phyloP scores from a whole-genome alignment of 2,797 vertebrate genomes.

The Gymnopithys bicolor region DNA sequence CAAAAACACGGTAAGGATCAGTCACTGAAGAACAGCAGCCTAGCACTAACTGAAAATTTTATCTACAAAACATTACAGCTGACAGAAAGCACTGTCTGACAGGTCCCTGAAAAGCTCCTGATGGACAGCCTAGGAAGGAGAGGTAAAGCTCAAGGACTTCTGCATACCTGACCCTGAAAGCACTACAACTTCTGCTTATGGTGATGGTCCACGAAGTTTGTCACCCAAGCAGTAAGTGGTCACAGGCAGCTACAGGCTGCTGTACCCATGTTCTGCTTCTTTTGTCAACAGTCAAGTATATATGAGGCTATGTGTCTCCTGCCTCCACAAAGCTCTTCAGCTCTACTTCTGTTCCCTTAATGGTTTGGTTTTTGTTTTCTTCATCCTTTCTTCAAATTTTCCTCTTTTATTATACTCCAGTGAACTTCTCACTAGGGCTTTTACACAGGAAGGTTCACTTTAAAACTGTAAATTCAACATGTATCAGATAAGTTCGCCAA shows the following conservation, averaged over 20 bases:
- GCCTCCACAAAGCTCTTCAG: not conserved
- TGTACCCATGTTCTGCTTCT: not conserved
- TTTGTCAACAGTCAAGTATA: not conserved
- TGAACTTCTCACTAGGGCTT: not conserved
- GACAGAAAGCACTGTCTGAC: not conserved
- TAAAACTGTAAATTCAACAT: not conserved
- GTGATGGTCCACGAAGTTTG: not conserved
- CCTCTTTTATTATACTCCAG: not conserved
- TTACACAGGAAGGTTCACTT: not conserved
- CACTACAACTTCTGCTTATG: not conserved
- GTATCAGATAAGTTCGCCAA: not conserved
- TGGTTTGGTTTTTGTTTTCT: not conserved
- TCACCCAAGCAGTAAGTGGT: not conserved
- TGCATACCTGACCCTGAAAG: not conserved
- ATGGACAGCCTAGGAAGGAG: not conserved
- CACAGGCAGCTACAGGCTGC: accelerated
- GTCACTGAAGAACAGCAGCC: not conserved
- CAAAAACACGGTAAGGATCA: not conserved
- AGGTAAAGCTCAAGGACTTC: not conserved
- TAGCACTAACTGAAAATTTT: not conserved
- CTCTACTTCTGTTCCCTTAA: not conserved
- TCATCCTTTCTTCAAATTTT: not conserved
- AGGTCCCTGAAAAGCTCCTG: not conserved
- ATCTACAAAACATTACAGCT: not conserved
- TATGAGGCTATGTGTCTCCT: not conserved